Conservation (phyloP, 2,888 invertebrate genomes). For the Eupsilia transversa region DNA sequence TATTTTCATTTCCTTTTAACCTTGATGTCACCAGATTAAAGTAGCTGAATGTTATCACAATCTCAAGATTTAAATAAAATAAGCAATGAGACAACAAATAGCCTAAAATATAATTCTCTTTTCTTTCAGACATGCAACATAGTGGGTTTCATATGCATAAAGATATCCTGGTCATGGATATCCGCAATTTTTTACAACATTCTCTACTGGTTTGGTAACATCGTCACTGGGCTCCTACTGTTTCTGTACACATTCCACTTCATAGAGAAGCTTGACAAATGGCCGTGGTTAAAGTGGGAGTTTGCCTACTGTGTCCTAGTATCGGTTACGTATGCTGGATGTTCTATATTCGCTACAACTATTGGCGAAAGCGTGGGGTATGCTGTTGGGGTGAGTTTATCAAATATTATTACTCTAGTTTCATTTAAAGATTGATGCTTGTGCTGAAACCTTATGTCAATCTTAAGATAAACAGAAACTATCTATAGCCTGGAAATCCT, state of each 20-base stretch:
- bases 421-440: neutral
- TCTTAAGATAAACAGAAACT: neutral
- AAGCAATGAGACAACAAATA: neutral
- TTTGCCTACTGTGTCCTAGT: constrained; percentile 93
- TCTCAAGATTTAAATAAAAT: constrained; percentile 1
- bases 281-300: constrained; percentile 96
- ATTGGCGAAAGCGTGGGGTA: constrained; percentile 90
- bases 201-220: constrained; percentile 95
- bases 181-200: constrained; percentile 94
- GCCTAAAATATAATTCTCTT: neutral
- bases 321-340: constrained; percentile 93
- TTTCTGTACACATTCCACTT: constrained; percentile 95
- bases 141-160: constrained; percentile 95
- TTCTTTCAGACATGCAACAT: constrained; percentile 91
- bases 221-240: constrained; percentile 94
- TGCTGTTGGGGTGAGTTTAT: constrained; percentile 93
- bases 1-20: neutral
- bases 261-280: constrained; percentile 94
- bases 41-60: neutral
- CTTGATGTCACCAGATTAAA: constrained; percentile 7
- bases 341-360: constrained; percentile 93
- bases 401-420: neutral
- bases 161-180: constrained; percentile 91
- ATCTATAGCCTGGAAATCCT: neutral
- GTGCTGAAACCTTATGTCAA: neutral